Evolutionary conservation across 2,888 invertebrate species (phyloP), one percentile per base, ranked within the genome.

Genomic region (Hyposoter didymator): DNA sequence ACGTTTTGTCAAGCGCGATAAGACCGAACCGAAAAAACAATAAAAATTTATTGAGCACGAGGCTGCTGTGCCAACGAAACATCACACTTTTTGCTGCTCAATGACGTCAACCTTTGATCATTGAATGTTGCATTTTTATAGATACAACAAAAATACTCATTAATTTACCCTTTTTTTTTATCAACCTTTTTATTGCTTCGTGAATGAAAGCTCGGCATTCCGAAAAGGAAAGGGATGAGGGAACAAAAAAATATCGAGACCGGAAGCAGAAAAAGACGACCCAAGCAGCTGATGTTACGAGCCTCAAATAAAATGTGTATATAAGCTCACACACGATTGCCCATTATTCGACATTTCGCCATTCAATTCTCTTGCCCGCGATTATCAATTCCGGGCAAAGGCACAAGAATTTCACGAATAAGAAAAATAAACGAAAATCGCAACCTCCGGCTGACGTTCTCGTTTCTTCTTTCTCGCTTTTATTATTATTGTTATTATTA

Each of bases 331-430:
- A 62, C 49, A 52, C 39, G 66, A 64, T 78, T 78, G 78, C 84
- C 84, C 83, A 82, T 86, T 35, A 35, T 35, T 84, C 74, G 78
- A 80, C 72, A 84, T 87, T 83, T 88, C 89, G 17, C 22, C 66
- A 39, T 49, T 66, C 22, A 66, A 49, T 39, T 67, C 66, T 49
- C 76, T 49, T 17, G 90, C 85, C 87, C 89, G 91, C 89, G 91
- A 91, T 88, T 87, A 84, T 75, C 76, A 43, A 67, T 64, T 69
- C 39, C 82, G 39, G 10, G 66, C 47, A 49, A 12, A 35, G 28
- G 35, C 35, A 45, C 49, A 45, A 55, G 67, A 35, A 70, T 55
- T 79, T 79, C 32, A 82, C 32, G 70, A 49, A 35, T 10, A 35
- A 59, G 47, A 78, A 19, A 32, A 28, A 49, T 17, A 32, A 72